phyloP scores from a whole-genome alignment of 2,888 invertebrate species.

The Ceramica pisi region DNA sequence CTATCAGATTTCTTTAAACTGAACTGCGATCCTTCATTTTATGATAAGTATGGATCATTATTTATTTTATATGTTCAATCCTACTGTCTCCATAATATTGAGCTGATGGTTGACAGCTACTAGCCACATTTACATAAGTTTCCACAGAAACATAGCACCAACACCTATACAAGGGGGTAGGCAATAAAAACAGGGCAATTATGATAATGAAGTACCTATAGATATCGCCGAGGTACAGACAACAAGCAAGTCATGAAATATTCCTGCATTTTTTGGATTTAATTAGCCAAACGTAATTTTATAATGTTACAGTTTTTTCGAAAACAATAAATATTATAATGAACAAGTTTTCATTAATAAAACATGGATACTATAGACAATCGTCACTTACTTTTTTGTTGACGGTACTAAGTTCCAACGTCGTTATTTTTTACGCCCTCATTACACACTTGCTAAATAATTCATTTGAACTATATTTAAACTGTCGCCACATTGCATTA shows the following conservation, averaged over 20 bases:
- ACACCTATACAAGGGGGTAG: constrained; percentile 38
- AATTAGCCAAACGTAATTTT: not conserved
- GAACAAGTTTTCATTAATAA: constrained; percentile 36
- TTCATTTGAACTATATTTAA: constrained; percentile 58
- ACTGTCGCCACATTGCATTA: constrained; percentile 41
- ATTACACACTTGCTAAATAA: constrained; percentile 56
- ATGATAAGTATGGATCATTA: not conserved
- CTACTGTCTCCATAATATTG: constrained; percentile 16
- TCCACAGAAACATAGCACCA: constrained; percentile 29
- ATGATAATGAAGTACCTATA: constrained; percentile 47
- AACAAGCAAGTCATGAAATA: not conserved
- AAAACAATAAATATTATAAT: constrained; percentile 32
- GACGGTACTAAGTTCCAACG: not conserved
- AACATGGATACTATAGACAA: constrained; percentile 14
- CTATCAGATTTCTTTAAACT: not conserved
- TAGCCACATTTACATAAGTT: constrained; percentile 41
- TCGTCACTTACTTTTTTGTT: constrained; percentile 13
- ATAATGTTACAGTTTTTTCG: not conserved
- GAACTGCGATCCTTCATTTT: not conserved
- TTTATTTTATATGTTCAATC: not conserved
- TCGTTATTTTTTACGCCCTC: constrained; percentile 52
- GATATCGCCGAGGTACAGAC: constrained; percentile 19
- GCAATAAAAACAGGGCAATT: constrained; percentile 58
- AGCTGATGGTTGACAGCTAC: constrained; percentile 2
- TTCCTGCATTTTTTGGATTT: not conserved